A percentile compares a stretch with the other conserved stretches of the same genome.
Conservation (phyloP, 2,797 vertebrate species). For the Melanotaenia trifasciata region DNA sequence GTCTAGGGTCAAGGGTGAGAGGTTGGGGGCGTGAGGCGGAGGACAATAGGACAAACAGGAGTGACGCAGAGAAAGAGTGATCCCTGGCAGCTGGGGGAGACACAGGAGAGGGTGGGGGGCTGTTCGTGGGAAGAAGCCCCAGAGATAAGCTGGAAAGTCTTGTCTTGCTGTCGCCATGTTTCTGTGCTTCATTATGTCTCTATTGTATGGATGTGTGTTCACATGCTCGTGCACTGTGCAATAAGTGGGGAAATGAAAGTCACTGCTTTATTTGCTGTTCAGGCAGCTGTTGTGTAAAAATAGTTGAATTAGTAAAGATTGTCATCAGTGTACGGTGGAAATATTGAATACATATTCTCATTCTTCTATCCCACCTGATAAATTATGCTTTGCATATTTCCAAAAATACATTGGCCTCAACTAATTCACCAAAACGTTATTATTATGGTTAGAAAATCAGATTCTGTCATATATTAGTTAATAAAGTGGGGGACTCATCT, state of each 20-base stretch:
- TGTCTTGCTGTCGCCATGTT: conserved; percentile 61
- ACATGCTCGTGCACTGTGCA: conserved; percentile 41
- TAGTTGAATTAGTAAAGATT: conserved; percentile 11
- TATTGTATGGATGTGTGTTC: conserved; percentile 57
- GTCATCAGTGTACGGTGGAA: conserved; percentile 5
- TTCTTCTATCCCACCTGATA: background rate
- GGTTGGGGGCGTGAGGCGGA: conserved; percentile 68
- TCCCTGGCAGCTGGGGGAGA: conserved; percentile 72
- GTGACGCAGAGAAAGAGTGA: conserved; percentile 56
- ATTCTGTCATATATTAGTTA: background rate
- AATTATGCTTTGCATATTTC: background rate
- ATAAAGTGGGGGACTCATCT: background rate
- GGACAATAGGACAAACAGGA: conserved; percentile 67
- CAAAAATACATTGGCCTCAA: conserved; percentile 1
- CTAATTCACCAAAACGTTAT: background rate
- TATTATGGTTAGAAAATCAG: background rate
- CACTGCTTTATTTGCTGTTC: conserved; percentile 35
- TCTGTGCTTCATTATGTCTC: conserved; percentile 71
- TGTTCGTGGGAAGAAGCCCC: conserved; percentile 73
- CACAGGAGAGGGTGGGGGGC: conserved; percentile 38
- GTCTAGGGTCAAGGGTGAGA: conserved; percentile 78
- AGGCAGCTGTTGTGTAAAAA: conserved; percentile 60
- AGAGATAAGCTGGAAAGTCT: conserved; percentile 70
- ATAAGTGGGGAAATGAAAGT: conserved; percentile 54
- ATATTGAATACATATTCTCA: conserved; percentile 8